phyloP scores from a whole-genome alignment of 2,113 vertebrate genomes.

The Spheniscus mendiculus region DNA sequence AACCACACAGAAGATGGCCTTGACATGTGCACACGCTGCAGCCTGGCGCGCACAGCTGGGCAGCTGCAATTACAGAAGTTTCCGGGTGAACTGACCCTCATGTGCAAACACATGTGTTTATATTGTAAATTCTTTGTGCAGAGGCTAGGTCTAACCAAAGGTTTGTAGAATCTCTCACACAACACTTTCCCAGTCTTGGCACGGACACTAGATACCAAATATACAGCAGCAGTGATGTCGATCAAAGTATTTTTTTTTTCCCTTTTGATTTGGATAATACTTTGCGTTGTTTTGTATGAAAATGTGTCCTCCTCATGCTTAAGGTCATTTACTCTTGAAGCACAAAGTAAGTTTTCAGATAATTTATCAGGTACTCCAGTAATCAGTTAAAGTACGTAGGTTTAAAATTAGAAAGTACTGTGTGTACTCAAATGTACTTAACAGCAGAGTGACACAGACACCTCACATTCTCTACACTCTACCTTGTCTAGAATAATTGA shows the following conservation, averaged over 20 bases:
- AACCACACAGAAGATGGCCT: constrained; percentile 1
- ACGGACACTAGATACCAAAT: not conserved
- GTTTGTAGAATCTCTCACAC: not conserved
- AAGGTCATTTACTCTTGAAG: not conserved
- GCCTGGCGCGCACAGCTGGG: not conserved
- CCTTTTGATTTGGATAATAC: not conserved
- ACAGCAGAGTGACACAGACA: not conserved
- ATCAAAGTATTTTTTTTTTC: not conserved
- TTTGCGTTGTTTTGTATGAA: not conserved
- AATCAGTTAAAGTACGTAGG: not conserved
- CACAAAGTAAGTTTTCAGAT: not conserved
- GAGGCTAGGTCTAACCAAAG: not conserved
- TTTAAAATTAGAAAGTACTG: not conserved
- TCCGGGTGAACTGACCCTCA: not conserved
- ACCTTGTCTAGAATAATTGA: not conserved
- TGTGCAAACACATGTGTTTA: constrained; percentile 35
- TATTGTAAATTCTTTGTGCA: constrained; percentile 47
- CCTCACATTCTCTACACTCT: not conserved
- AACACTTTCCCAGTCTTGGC: not conserved
- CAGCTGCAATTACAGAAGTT: constrained; percentile 2
- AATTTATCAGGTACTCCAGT: not conserved
- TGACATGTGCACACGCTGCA: not conserved
- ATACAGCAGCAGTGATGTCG: rapidly evolving
- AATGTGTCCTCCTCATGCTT: not conserved
- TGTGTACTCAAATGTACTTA: not conserved